These are phyloP conservation scores for Plagodis dolabraria DNA, from an alignment of 2,888 invertebrate species.

Conservation along the genomic window DNA sequence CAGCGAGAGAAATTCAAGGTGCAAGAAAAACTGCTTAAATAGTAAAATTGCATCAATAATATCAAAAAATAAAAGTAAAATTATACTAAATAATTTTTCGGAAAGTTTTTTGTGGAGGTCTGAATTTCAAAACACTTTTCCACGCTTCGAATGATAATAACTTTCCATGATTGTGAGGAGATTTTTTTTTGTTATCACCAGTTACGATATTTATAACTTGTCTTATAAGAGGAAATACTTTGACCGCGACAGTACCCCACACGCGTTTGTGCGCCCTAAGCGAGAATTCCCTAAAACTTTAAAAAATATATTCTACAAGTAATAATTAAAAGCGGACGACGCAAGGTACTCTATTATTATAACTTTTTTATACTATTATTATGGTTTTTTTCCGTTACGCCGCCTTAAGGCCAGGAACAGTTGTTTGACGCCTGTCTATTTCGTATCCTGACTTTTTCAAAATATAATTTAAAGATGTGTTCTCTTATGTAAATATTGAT, in stretches of 20 bases:
- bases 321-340: slow-evolving; percentile 45
- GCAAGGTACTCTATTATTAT: slow-evolving; percentile 24
- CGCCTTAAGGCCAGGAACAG: slow-evolving; percentile 14
- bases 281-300: slow-evolving; percentile 22
- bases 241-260: slow-evolving; percentile 43
- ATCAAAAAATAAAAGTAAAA: too few relatives aligned
- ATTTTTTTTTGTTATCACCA: too few relatives aligned
- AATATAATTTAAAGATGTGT: not conserved
- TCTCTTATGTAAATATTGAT: slow-evolving; percentile 6
- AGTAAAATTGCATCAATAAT: too few relatives aligned
- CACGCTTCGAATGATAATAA: too few relatives aligned
- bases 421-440: slow-evolving; percentile 23
- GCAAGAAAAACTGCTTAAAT: too few relatives aligned
- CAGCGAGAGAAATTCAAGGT: too few relatives aligned
- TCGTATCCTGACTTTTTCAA: slow-evolving; percentile 15
- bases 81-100: too few relatives aligned
- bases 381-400: slow-evolving; percentile 10
- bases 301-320: slow-evolving; percentile 31
- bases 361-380: slow-evolving; percentile 19
- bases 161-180: too few relatives aligned
- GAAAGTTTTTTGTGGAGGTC: too few relatives aligned
- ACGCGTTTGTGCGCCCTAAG: slow-evolving; percentile 46
- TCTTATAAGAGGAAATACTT: not conserved
- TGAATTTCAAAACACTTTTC: too few relatives aligned
- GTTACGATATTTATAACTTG: too few relatives aligned